Conservation (phyloP, 2,888 invertebrate species). For the Andricus quercusramuli region DNA sequence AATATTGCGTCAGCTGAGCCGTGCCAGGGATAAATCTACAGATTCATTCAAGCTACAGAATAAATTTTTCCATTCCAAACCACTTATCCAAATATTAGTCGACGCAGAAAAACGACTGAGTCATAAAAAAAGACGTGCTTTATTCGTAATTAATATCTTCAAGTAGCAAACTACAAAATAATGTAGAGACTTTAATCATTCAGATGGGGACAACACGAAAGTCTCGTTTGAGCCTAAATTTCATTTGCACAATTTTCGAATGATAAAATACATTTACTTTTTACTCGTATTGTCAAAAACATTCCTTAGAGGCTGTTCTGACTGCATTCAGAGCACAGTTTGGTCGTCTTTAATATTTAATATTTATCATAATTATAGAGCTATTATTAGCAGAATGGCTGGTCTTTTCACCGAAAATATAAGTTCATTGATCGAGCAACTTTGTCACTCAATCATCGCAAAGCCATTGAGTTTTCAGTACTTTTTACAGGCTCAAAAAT, state of each 20-base stretch:
- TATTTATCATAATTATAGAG: background rate
- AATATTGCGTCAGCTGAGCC: background rate
- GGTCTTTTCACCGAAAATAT: slow-evolving; percentile 32
- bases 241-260: slow-evolving; percentile 13
- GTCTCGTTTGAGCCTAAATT: slow-evolving; percentile 26
- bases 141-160: slow-evolving; percentile 56
- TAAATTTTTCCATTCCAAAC: background rate
- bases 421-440: slow-evolving; percentile 30
- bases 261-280: background rate
- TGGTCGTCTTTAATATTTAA: slow-evolving; percentile 12
- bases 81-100: background rate
- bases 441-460: slow-evolving; percentile 17
- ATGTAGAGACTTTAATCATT: slow-evolving; percentile 51
- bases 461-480: background rate
- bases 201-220: slow-evolving; percentile 29
- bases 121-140: slow-evolving; percentile 50
- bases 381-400: slow-evolving; percentile 47
- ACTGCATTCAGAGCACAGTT: background rate
- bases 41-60: background rate
- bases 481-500: slow-evolving; percentile 43
- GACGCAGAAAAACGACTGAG: background rate
- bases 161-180: slow-evolving; percentile 59
- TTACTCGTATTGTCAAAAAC: background rate
- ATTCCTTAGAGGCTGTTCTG: background rate
- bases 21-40: background rate